Base-by-base conservation (phyloP, 2,888 invertebrate species). In the Ornithoptera alexandrae region DNA sequence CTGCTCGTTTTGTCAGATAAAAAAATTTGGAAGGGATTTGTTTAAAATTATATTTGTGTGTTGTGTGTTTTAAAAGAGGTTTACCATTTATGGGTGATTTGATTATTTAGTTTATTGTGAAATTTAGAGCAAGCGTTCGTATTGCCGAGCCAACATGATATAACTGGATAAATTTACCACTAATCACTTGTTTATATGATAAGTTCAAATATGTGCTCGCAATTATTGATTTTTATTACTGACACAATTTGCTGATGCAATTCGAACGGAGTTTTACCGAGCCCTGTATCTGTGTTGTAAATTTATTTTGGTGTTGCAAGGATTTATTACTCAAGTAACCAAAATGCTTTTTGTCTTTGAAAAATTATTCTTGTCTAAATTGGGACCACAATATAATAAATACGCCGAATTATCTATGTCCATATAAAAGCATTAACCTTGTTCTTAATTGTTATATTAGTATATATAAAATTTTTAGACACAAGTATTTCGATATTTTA, bases 161-260 rank as follows among this genome's bases (percentile, higher is more conserved):
- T 15, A 58, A 58, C 22, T 53, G 57, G 22, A 58, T 60, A 60
- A 36, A 24, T 64, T 62, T 42, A 62, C 20, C 50, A 62, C 56
- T 24, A 57, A 62, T 62, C 62, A 58, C 20, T 24, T 15, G 62
- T 57, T 56, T 42, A 62, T 62, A 10, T 62, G 60, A 62, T 56
- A 62, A 67, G 53, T 53, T 56, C 42, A 18, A 1, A 62, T 57
- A 56, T 58, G 57, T 57, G 56, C n/a, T 67, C 53, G 57, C n/a
- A 58, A 22, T 17, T 42, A 67, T 58, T 24, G 62, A 46, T 58
- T 62, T 62, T 39, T 42, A 56, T 56, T 58, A 57, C 17, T 42
- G 18, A 18, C 22, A 46, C 24, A 57, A 57, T 17, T 53, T 42
- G 58, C 68, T 69, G 68, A 69, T 65, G 68, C 61, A 69, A 69